Conservation (phyloP, 2,888 invertebrate genomes). For the Auanema freiburgensis region DNA sequence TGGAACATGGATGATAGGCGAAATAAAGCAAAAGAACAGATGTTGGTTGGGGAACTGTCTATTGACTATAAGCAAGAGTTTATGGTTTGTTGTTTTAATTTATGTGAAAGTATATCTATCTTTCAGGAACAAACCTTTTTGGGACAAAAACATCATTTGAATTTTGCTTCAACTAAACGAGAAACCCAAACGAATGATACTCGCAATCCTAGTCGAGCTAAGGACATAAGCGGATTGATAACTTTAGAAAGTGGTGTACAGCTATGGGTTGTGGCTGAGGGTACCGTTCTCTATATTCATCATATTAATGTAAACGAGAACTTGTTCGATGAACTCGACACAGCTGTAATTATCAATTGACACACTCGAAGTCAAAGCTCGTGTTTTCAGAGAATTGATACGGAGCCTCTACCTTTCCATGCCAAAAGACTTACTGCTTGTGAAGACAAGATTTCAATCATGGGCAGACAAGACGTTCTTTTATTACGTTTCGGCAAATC, state of each 20-base stretch:
- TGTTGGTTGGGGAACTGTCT: background rate
- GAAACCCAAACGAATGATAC: too few species aligned
- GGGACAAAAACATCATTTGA: too few species aligned
- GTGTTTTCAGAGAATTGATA: constrained; percentile 30
- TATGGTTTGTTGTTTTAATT: constrained; percentile 9
- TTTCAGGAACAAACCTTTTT: too few species aligned
- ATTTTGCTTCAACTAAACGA: too few species aligned
- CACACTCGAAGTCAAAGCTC: too few species aligned
- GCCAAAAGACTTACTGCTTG: constrained; percentile 23
- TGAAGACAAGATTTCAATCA: constrained; percentile 30
- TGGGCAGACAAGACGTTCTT: constrained; percentile 33
- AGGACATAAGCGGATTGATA: constrained; percentile 12
- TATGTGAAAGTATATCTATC: too few species aligned
- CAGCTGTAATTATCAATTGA: constrained; percentile 1
- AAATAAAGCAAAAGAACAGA: constrained; percentile 6
- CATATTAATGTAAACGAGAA: constrained; percentile 14
- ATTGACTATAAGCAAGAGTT: constrained; percentile 16
- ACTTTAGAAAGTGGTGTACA: constrained; percentile 13
- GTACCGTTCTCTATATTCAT: constrained; percentile 5
- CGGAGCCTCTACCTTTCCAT: constrained; percentile 33
- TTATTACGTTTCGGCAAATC: constrained; percentile 30
- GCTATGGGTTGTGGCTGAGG: constrained; percentile 19
- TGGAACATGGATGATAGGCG: constrained; percentile 5
- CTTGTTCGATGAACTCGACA: constrained; percentile 14
- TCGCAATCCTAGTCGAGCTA: background rate